Evolutionary conservation across 2,113 vertebrate genomes (phyloP).

Genomic region (Lutjanus erythropterus): DNA sequence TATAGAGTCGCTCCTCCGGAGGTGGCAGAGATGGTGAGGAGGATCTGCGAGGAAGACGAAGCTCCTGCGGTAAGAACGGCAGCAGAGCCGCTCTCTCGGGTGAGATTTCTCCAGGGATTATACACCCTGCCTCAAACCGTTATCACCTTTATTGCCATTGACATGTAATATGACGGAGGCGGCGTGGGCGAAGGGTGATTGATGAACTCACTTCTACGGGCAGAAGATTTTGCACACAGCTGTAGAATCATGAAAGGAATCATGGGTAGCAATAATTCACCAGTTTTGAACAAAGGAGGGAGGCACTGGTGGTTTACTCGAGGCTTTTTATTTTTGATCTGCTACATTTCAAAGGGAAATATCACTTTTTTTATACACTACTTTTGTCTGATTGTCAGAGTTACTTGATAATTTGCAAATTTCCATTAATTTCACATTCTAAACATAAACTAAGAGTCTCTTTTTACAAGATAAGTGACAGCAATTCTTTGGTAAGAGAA

Average conservation of each 20-base stretch:
- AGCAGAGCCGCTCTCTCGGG: background rate
- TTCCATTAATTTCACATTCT: background rate
- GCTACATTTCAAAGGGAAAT: too few relatives aligned
- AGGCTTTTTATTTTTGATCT: background rate
- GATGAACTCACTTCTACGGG: slow-evolving; percentile 3
- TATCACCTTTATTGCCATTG: background rate
- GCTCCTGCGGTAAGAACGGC: background rate
- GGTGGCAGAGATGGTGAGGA: background rate
- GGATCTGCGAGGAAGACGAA: slow-evolving; percentile 1
- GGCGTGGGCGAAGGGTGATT: background rate
- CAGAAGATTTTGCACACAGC: slow-evolving; percentile 1
- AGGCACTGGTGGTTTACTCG: too few relatives aligned
- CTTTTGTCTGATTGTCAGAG: background rate
- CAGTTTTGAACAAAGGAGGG: background rate
- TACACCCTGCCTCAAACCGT: background rate
- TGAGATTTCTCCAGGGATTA: slow-evolving; percentile 30
- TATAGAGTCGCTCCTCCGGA: slow-evolving; percentile 33
- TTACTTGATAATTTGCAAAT: background rate
- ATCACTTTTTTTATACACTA: too few relatives aligned
- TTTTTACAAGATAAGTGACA: too few relatives aligned
- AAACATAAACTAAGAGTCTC: too few relatives aligned
- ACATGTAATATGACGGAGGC: slow-evolving; percentile 8
- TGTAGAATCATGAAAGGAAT: background rate
- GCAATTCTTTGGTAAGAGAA: too few relatives aligned
- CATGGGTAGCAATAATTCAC: background rate